Evolutionary conservation across 2,888 invertebrate genomes (phyloP), one percentile per base, ranked within the genome.

Genomic region (Tricholauxania praeusta): DNA sequence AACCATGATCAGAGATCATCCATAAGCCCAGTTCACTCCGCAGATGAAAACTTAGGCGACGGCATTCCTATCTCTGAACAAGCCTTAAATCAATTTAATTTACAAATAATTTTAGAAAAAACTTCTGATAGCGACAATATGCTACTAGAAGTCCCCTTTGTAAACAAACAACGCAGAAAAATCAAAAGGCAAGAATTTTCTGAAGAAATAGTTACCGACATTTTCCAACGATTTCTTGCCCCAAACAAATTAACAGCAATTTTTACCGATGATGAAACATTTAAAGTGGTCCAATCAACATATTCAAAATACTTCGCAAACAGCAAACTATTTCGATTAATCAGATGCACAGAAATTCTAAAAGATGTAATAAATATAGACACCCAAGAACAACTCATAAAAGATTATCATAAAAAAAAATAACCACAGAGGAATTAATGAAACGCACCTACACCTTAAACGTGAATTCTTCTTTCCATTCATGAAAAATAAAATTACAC

Each of bases 371-470:
- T 15, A 64, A 22, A 59, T 22, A 28, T 7, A 8, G 78, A 78
- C 51, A 60, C 73, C 51, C 78, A 79, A 66, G 77, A 78, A 15
- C 60, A 74, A 74, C 17, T 78, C 12, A 79, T 78, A 28, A 73
- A 68, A 14, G 63, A 77, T 2, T 79, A 73, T 32, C 79, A 79
- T 60, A 10, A 57, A 12, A 75, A n/a, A 75, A 49, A 71, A 60
- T 8, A 77, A 78, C 59, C 78, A 78, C 48, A 66, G 76, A 39
- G 77, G 76, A 51, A 78, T 76, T 14, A 76, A 65, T 14, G 75
- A 78, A 74, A 78, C 75, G 12, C 59, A 70, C 12, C 60, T 71
- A 53, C 78, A 79, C 63, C 71, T 78, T 3, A 77, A 72, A 52
- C 68, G 75, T 72, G 51, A 72, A 28, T 77, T 70, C 51, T 78